Evolutionary conservation across 2,113 vertebrate species (phyloP), one percentile per base, ranked within the genome.

Genomic region (Asarcornis scutulata): DNA sequence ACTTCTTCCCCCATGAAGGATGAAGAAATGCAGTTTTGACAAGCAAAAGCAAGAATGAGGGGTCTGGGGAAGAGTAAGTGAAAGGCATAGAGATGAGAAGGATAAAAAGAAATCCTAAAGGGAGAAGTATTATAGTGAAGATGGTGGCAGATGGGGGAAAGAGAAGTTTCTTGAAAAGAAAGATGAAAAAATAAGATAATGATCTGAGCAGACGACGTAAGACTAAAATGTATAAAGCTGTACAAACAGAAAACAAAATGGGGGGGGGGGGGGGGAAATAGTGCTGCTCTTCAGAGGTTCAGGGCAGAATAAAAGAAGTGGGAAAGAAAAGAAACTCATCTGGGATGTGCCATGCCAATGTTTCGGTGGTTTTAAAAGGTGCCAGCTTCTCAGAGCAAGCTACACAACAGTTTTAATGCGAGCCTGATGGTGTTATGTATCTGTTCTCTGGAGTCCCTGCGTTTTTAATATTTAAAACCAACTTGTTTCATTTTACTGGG

Each of bases 81-180:
- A 94, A 95, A 96, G 55, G 88, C 88, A 1, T 52, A 87, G 74
- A 96, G 91, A 96, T 94, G 81, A 91, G 74, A 93, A 79, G 55
- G 83, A 93, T 95, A 92, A 96, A 96, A 95, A 95, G 86, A 73
- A 93, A 87, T 89, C 80, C 88, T 94, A 62, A 69, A 67, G 93
- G 95, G 74, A 76, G 55, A 92, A 80, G 58, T 80, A 48, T 60
- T 87, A 44, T 87, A 46, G 77, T 38, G n/a, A 76, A 96, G 62
- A 91, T 71, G 75, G 67, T 86, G 55, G 79, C 83, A 91, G 50
- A 86, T 67, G n/a, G 42, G 17, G 21, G 53, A 16, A 71, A 36
- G 62, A 79, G 46, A 95, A 82, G 55, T 92, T 90, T 95, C 71
- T 93, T 94, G 81, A 94, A 95, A 93, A 88, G 80, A 93, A 91